A percentile compares a stretch with the other conserved stretches of the same genome.
These are phyloP conservation scores for Microtus oregoni DNA, from an alignment of 2,113 vertebrate species.

Conservation along the genomic window DNA sequence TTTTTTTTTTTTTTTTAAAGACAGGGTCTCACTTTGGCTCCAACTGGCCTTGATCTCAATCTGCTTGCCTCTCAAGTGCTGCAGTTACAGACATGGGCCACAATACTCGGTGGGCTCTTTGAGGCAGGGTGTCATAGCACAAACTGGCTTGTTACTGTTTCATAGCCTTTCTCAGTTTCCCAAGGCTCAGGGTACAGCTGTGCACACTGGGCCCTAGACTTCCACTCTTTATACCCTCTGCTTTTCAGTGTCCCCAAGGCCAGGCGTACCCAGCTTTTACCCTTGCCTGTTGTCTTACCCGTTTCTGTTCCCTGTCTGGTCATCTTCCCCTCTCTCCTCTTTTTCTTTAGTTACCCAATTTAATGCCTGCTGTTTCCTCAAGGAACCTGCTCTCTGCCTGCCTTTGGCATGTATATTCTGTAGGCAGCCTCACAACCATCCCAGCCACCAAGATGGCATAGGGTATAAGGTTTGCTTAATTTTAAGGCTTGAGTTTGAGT, in stretches of 20 bases:
- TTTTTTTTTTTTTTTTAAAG: background rate
- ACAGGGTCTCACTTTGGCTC: background rate
- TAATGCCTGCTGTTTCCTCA: no score
- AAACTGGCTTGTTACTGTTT: background rate
- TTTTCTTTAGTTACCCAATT: background rate
- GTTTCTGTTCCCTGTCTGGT: background rate
- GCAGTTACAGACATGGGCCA: background rate
- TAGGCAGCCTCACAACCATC: background rate
- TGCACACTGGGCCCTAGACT: no score
- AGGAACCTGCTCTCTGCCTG: background rate
- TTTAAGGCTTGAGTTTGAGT: background rate
- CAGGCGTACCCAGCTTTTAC: background rate
- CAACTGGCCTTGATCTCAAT: background rate
- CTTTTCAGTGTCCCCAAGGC: background rate
- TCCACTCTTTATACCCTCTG: no score
- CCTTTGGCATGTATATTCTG: background rate
- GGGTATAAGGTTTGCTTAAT: no score
- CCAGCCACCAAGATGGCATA: background rate
- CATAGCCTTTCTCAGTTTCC: background rate
- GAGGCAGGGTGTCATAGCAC: background rate
- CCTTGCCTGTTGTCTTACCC: background rate
- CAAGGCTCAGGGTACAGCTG: background rate
- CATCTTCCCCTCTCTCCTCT: background rate
- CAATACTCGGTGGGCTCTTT: background rate
- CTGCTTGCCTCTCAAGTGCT: background rate